Conservation (phyloP, 2,113 vertebrate genomes). For the Castor canadensis region DNA sequence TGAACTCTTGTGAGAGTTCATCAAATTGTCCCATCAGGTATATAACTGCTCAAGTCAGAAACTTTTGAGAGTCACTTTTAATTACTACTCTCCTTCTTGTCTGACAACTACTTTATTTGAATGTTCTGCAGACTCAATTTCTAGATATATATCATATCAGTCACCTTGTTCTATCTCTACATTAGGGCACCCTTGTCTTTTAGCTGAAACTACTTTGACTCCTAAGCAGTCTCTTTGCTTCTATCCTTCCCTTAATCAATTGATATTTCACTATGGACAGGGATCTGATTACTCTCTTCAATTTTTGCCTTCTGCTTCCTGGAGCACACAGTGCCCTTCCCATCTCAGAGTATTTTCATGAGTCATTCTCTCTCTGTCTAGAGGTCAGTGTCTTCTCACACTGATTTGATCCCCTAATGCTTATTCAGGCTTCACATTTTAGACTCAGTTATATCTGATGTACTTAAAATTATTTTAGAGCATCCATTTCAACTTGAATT, state of each 20-base stretch:
- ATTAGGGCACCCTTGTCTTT: neutral
- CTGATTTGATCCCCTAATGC: neutral
- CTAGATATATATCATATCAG: neutral
- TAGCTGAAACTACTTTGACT: neutral
- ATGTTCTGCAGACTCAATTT: neutral
- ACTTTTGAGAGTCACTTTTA: neutral
- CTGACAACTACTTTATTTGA: neutral
- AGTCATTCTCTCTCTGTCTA: neutral
- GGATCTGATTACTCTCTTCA: neutral
- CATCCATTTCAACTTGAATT: neutral
- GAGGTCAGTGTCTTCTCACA: neutral
- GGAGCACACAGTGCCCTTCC: neutral
- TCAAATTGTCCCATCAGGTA: neutral
- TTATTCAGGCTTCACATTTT: neutral
- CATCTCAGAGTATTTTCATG: neutral
- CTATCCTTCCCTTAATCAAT: neutral
- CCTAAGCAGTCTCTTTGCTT: neutral
- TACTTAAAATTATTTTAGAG: neutral
- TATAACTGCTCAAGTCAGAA: neutral
- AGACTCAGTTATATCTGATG: neutral
- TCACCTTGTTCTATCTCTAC: neutral
- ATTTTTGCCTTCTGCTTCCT: neutral
- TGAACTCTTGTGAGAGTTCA: neutral
- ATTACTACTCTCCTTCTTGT: neutral
- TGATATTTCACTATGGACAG: neutral